Evolutionary conservation across 2,888 invertebrate genomes (phyloP).

Genomic region (Mimachlamys varia): DNA sequence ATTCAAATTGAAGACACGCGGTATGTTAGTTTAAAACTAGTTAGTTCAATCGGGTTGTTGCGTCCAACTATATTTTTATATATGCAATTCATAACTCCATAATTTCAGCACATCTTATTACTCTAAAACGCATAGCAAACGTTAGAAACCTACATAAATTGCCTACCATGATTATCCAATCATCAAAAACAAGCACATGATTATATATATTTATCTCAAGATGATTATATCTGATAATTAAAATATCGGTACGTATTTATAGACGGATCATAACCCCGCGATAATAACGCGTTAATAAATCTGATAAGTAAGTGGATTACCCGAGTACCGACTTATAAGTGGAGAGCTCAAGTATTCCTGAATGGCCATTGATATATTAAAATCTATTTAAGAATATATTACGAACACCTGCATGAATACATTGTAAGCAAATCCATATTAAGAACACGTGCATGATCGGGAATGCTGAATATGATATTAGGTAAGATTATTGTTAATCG

Average conservation of each 20-base stretch:
- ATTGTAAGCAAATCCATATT: not conserved
- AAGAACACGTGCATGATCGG: not conserved
- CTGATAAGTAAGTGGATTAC: not conserved
- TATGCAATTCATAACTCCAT: too few species aligned
- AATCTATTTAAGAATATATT: not conserved
- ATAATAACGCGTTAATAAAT: not conserved
- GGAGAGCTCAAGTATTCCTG: not conserved
- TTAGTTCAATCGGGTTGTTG: too few species aligned
- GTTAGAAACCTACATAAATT: too few species aligned
- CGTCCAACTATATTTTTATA: too few species aligned
- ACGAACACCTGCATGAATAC: conserved; percentile 4
- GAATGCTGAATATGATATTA: not conserved
- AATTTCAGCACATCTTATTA: too few species aligned
- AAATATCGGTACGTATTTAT: not conserved
- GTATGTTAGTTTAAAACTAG: too few species aligned
- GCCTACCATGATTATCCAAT: not conserved
- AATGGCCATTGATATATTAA: conserved; percentile 1
- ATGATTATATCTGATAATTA: not conserved
- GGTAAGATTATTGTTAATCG: not conserved
- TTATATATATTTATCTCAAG: not conserved
- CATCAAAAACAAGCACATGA: not conserved
- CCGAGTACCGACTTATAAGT: not conserved
- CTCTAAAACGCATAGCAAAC: too few species aligned
- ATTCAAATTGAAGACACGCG: too few species aligned
- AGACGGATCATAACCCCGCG: too few species aligned